A percentile compares a stretch with the other conserved stretches of the same genome.
phyloP scores from a whole-genome alignment of 2,113 vertebrate genomes.

The Microcebus lehilahytsara region DNA sequence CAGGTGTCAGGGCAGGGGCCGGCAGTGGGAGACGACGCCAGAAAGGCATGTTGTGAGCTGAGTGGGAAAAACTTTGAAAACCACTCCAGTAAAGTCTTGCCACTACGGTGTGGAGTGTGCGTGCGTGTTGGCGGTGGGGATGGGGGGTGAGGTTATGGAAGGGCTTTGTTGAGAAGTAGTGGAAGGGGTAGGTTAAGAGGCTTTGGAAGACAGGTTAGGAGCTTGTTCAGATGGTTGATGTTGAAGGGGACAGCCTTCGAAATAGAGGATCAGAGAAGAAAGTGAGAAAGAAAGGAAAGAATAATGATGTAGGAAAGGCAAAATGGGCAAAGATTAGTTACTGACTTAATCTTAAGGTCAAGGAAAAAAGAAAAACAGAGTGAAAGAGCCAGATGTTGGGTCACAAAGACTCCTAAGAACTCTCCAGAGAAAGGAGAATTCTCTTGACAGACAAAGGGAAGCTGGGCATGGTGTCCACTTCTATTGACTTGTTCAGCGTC shows the following conservation, averaged over 20 bases:
- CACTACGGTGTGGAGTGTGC: no score
- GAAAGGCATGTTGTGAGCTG: background rate
- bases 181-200: background rate
- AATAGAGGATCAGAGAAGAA: background rate
- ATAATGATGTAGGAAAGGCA: background rate
- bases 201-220: background rate
- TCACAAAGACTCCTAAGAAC: no score
- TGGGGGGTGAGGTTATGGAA: background rate
- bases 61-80: background rate
- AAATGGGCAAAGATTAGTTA: background rate
- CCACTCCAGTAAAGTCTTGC: background rate
- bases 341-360: background rate
- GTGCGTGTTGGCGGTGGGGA: no score
- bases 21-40: background rate
- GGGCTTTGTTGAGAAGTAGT: background rate
- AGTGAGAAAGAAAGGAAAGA: background rate
- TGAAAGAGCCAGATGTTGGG: background rate
- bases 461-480: fast-evolving
- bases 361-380: background rate
- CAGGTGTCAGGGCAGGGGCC: background rate
- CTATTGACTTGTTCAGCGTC: background rate
- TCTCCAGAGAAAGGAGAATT: no score
- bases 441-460: background rate
- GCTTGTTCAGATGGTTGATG: background rate
- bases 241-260: background rate